A percentile compares a stretch with the other conserved stretches of the same genome.
Evolutionary conservation across 2,797 vertebrate genomes (phyloP).

Genomic region (Morelia viridis): DNA sequence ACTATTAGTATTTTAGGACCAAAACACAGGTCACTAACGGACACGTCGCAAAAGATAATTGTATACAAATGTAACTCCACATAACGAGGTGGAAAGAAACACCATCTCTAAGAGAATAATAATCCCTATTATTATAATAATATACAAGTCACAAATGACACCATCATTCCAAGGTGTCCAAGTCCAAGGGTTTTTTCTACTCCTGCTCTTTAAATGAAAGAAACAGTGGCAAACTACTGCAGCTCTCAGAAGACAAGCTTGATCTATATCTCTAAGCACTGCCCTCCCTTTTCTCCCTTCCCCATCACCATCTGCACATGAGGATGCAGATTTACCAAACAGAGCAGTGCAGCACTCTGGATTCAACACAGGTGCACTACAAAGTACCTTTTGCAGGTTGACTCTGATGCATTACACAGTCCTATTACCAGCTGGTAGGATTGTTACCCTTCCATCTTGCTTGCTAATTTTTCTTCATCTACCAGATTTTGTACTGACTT

Average conservation of each 20-base stretch:
- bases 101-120: slow-evolving; percentile 68
- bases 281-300: neutral
- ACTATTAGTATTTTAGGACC: slow-evolving; percentile 72
- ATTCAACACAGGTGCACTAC: neutral
- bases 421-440: neutral
- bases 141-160: slow-evolving; percentile 72
- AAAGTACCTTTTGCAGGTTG: neutral
- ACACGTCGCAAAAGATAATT: slow-evolving; percentile 72
- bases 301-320: neutral
- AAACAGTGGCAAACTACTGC: no score
- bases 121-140: slow-evolving; percentile 60
- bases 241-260: neutral
- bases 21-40: slow-evolving; percentile 72
- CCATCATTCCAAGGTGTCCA: slow-evolving; percentile 70
- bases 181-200: slow-evolving; percentile 70
- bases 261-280: neutral
- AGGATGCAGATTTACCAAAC: neutral
- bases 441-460: neutral
- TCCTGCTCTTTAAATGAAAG: slow-evolving; percentile 59
- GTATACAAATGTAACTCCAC: slow-evolving; percentile 72
- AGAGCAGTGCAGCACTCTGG: neutral
- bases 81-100: slow-evolving; percentile 69
- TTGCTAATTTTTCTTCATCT: neutral
- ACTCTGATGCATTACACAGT: neutral
- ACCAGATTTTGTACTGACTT: neutral